Conservation (phyloP, 37 sponge, comb jelly and placozoan genomes). For the Petrosia ficiformis region DNA sequence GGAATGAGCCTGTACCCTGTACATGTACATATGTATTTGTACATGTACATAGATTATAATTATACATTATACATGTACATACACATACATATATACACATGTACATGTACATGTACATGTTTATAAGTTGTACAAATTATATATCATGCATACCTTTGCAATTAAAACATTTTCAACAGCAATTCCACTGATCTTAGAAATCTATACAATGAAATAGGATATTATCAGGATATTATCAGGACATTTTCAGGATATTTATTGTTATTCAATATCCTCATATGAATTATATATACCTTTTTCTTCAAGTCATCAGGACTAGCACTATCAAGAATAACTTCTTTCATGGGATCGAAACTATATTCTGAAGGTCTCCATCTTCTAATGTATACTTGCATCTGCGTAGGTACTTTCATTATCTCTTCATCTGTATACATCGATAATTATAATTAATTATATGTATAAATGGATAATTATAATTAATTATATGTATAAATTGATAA, state of each 20-base stretch:
- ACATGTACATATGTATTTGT: too few species aligned
- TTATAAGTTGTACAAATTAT: too few species aligned
- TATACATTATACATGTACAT: too few species aligned
- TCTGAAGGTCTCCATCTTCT: conserved; percentile 78
- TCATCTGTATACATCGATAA: conserved; percentile 38
- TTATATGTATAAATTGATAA: too few species aligned
- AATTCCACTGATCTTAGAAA: not conserved
- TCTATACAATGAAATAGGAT: not conserved
- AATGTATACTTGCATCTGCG: conserved; percentile 81
- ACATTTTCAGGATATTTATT: not conserved
- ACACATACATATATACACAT: conserved; percentile 12
- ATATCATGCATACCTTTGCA: too few species aligned
- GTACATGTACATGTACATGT: too few species aligned
- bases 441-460: too few species aligned
- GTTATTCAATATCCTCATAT: not conserved
- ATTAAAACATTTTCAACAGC: too few species aligned
- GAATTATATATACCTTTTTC: conserved; percentile 37
- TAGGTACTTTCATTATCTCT: conserved; percentile 57
- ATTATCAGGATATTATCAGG: not conserved
- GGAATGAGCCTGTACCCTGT: conserved; percentile 76
- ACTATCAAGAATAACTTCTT: conserved; percentile 67
- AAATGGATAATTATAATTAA: not conserved
- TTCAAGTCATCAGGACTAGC: conserved; percentile 48
- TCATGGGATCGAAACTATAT: conserved; percentile 47
- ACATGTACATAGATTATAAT: too few species aligned